phyloP scores from a whole-genome alignment of 2,113 vertebrate genomes.

The Benthochromis sp. region DNA sequence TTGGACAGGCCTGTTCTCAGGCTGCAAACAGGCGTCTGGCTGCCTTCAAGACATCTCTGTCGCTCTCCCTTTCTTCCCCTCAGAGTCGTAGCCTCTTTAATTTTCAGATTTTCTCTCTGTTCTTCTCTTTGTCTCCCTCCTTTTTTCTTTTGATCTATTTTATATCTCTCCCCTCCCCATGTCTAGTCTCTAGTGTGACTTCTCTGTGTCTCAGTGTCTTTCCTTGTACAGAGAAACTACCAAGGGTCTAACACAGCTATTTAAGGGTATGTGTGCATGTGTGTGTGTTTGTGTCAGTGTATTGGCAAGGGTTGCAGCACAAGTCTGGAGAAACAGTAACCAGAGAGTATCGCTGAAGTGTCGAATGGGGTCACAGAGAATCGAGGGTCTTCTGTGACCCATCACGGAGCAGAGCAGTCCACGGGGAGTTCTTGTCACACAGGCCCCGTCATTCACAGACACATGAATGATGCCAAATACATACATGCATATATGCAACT shows the following conservation, averaged over 20 bases:
- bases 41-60: slow-evolving; percentile 48
- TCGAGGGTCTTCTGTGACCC: slow-evolving; percentile 58
- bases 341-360: slow-evolving; percentile 58
- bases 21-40: slow-evolving; percentile 55
- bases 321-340: slow-evolving; percentile 61
- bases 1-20: slow-evolving; percentile 51
- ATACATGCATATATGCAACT: neutral
- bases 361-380: slow-evolving; percentile 49
- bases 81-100: neutral
- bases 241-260: slow-evolving; percentile 26
- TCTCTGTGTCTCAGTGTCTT: neutral
- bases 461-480: neutral
- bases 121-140: neutral
- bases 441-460: too few relatives aligned
- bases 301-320: slow-evolving; percentile 9
- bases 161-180: neutral
- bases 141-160: neutral
- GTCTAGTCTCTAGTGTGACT: neutral
- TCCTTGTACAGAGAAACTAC: neutral
- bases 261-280: slow-evolving; percentile 26
- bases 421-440: neutral
- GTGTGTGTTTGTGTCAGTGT: neutral
- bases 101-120: neutral
- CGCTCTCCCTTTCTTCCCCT: neutral
- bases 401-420: slow-evolving; percentile 48